These are phyloP conservation scores for Cheilinus undulatus DNA, from an alignment of 2,113 vertebrate genomes.

Conservation along the genomic window DNA sequence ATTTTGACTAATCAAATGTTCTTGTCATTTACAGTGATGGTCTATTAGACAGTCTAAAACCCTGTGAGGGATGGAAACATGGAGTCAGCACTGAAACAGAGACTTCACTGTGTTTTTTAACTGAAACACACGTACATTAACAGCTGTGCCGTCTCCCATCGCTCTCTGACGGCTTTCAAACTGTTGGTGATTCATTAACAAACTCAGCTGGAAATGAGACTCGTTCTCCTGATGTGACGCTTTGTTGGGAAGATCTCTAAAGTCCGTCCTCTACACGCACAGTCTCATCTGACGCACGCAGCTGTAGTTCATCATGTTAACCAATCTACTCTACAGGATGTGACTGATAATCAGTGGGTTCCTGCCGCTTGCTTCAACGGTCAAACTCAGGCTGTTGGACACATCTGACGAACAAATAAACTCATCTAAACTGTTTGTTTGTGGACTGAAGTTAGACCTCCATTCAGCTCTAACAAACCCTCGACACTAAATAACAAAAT, in stretches of 20 bases:
- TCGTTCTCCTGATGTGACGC: slow-evolving; percentile 19
- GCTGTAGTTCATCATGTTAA: slow-evolving; percentile 30
- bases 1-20: slow-evolving; percentile 14
- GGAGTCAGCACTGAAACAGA: slow-evolving; percentile 44
- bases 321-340: slow-evolving; percentile 6
- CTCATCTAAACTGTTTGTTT: neutral
- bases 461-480: neutral
- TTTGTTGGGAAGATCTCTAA: neutral
- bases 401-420: neutral
- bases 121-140: neutral
- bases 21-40: neutral
- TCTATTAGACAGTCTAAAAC: slow-evolving; percentile 2
- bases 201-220: slow-evolving; percentile 43
- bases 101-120: slow-evolving; percentile 30
- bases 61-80: slow-evolving; percentile 20
- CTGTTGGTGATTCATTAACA: slow-evolving; percentile 68
- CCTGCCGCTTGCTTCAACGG: neutral
- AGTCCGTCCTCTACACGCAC: neutral
- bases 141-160: slow-evolving; percentile 58
- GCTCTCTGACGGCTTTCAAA: slow-evolving; percentile 40
- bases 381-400: neutral
- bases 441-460: neutral
- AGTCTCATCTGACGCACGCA: slow-evolving; percentile 14
- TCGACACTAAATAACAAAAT: neutral
- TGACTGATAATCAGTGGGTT: neutral